Percentiles rank a stretch among this genome's conserved stretches.
Conservation (phyloP, 1,140 invertebrate species). For the Drosophila athabasca region DNA sequence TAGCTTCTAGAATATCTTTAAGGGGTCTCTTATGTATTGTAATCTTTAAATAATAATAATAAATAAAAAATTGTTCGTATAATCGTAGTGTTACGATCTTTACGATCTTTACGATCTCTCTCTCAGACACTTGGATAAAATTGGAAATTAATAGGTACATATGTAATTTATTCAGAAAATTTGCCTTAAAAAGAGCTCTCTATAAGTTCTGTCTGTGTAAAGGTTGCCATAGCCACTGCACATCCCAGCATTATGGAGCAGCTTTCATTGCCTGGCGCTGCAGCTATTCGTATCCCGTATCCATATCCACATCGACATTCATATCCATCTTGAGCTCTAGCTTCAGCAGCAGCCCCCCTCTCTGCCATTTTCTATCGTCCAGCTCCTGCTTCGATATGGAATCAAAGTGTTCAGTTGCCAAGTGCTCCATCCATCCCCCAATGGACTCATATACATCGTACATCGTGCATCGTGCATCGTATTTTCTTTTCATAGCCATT, state of each 20-base stretch:
- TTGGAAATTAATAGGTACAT: too few species aligned
- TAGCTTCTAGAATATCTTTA: too few species aligned
- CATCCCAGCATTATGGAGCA: constrained; percentile 24
- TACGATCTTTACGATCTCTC: too few species aligned
- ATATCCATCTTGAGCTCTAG: constrained; percentile 11
- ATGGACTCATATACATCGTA: constrained; percentile 5
- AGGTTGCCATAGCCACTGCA: constrained; percentile 24
- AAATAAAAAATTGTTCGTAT: too few species aligned
- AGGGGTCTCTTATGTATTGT: too few species aligned
- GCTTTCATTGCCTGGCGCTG: constrained; percentile 9
- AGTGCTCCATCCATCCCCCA: constrained; percentile 43
- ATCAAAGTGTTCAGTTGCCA: constrained; percentile 71
- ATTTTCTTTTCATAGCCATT: constrained; percentile 74
- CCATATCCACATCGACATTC: too few species aligned
- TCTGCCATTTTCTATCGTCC: not conserved
- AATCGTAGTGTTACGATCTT: too few species aligned
- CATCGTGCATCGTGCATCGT: constrained; percentile 16
- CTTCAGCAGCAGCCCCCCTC: constrained; percentile 8
- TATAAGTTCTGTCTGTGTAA: constrained; percentile 14
- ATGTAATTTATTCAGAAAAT: too few species aligned
- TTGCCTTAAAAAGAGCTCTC: too few species aligned
- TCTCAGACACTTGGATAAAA: too few species aligned
- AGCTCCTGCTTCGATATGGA: constrained; percentile 29
- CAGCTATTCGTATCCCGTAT: not conserved
- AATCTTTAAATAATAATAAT: too few species aligned